Percentiles rank a stretch among this genome's conserved stretches.
phyloP scores from a whole-genome alignment of 2,113 vertebrate species.

The Passer montanus region DNA sequence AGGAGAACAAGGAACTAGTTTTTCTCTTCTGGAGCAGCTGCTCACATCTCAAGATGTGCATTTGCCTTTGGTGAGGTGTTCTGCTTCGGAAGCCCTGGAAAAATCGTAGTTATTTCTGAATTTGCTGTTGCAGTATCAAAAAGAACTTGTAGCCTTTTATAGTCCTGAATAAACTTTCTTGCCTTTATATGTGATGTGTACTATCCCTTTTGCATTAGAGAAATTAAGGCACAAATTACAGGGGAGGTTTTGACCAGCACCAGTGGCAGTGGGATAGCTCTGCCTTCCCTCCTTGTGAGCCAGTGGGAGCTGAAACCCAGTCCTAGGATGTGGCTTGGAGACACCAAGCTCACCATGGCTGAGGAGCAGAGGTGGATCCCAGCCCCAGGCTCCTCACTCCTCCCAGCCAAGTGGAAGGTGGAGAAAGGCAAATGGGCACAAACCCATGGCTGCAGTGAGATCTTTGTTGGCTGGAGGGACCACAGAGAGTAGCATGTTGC shows the following conservation, averaged over 20 bases:
- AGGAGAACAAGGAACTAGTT: neutral
- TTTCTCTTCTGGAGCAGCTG: neutral
- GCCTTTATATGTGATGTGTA: fast-evolving
- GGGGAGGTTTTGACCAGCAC: neutral
- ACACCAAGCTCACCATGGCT: fast-evolving
- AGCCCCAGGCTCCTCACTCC: neutral
- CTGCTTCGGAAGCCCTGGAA: neutral
- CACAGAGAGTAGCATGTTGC: fast-evolving
- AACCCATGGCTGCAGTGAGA: neutral
- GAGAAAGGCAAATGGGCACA: neutral
- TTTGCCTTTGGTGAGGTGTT: neutral
- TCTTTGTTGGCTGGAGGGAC: neutral
- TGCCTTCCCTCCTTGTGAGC: neutral
- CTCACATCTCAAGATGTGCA: neutral
- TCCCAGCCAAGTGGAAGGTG: neutral
- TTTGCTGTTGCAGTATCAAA: neutral
- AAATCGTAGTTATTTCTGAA: neutral
- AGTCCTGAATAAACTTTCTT: neutral
- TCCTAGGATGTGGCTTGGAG: neutral
- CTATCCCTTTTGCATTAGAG: neutral
- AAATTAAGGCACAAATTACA: neutral
- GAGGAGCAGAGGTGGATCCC: neutral
- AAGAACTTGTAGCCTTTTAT: neutral
- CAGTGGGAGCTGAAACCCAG: neutral
- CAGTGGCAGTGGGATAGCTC: neutral